Percentiles rank a stretch among this genome's conserved stretches.
Evolutionary conservation across 2,113 vertebrate genomes (phyloP).

Genomic region (Brienomyrus longianalis): DNA sequence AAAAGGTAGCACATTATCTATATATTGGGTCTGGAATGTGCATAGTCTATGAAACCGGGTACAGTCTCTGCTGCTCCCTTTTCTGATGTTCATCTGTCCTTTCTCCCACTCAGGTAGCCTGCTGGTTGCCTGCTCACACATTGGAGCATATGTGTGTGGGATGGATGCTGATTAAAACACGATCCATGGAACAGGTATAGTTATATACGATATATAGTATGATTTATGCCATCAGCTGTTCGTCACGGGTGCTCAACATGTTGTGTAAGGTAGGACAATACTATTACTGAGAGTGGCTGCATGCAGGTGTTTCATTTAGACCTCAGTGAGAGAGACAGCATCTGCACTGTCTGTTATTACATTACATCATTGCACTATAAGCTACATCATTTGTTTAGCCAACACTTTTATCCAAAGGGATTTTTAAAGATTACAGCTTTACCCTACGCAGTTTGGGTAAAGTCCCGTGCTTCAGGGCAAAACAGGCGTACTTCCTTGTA

Average conservation of each 20-base stretch:
- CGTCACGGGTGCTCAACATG: background rate
- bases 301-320: background rate
- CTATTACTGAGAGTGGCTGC: background rate
- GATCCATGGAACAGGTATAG: constrained; percentile 84
- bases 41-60: background rate
- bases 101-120: constrained; percentile 73
- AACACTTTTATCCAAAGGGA: background rate
- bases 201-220: background rate
- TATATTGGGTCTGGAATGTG: background rate
- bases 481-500: background rate
- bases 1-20: background rate
- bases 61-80: background rate
- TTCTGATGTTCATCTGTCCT: background rate
- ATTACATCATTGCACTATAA: constrained; percentile 1
- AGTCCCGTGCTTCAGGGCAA: background rate
- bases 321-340: background rate
- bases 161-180: constrained; percentile 96
- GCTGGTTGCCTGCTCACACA: constrained; percentile 87
- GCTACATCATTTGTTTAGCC: background rate
- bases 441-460: background rate
- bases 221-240: background rate
- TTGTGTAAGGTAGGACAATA: background rate
- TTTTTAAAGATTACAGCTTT: background rate
- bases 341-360: background rate
- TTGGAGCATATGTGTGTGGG: constrained; percentile 89